phyloP scores from a whole-genome alignment of 2,888 invertebrate genomes.

The Encarsia formosa region DNA sequence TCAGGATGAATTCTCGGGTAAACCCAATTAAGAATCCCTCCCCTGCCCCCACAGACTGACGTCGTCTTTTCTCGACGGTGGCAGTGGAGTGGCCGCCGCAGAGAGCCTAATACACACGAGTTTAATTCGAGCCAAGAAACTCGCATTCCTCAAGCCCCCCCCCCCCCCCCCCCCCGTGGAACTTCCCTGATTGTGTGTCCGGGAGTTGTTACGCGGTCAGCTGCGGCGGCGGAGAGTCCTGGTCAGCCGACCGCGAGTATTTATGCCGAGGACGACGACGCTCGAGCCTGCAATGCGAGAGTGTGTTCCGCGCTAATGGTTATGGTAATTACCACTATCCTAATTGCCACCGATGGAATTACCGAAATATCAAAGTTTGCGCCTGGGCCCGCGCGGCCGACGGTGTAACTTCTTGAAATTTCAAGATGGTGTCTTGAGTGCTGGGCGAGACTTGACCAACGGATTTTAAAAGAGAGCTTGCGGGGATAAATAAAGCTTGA shows the following conservation, averaged over 20 bases:
- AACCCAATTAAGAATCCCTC: no score
- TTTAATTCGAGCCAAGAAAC: constrained; percentile 52
- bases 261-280: constrained; percentile 44
- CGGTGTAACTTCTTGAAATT: constrained; percentile 13
- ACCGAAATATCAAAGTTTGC: constrained; percentile 51
- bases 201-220: constrained; percentile 41
- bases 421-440: no score
- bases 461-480: no score
- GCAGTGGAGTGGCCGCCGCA: constrained; percentile 27
- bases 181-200: constrained; percentile 51
- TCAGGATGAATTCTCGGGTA: no score
- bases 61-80: no score
- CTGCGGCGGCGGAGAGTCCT: constrained; percentile 19
- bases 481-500: no score
- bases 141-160: constrained; percentile 51
- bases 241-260: constrained; percentile 48
- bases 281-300: constrained; percentile 38
- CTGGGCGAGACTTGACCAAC: no score
- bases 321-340: constrained; percentile 50
- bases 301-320: constrained; percentile 46
- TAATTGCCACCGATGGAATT: constrained; percentile 52
- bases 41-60: no score
- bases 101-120: constrained; percentile 46
- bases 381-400: not conserved
- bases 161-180: no score